phyloP scores from a whole-genome alignment of 23 tunicate species.

The Corella eumyota region DNA sequence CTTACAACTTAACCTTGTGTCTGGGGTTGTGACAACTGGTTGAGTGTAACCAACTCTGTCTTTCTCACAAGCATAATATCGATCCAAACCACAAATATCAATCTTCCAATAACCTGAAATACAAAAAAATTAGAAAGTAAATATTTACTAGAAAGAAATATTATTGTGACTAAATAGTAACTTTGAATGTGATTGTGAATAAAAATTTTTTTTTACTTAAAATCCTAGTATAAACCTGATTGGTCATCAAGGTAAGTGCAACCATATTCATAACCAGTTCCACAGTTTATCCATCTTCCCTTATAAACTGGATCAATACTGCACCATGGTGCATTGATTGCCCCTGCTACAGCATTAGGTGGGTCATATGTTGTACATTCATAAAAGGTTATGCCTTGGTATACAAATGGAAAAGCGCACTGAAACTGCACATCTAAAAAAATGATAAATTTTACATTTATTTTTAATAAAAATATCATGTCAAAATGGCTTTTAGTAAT shows the following conservation, averaged over 20 bases:
- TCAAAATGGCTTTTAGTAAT: too few species aligned
- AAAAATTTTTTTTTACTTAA: not conserved
- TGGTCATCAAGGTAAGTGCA: constrained; percentile 56
- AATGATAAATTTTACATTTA: not conserved
- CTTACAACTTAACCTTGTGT: constrained; percentile 26
- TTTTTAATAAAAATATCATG: too few species aligned
- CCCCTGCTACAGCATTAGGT: too few species aligned
- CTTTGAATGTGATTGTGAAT: too few species aligned
- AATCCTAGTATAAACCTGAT: constrained; percentile 14
- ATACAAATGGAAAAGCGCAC: constrained; percentile 71
- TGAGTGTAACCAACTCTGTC: constrained; percentile 66
- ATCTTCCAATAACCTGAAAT: constrained; percentile 57
- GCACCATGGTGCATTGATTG: constrained; percentile 53
- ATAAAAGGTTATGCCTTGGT: constrained; percentile 46
- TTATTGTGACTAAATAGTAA: not conserved
- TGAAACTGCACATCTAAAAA: constrained; percentile 41
- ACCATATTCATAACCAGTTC: constrained; percentile 37
- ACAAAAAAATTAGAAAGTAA: constrained; percentile 3
- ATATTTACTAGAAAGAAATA: not conserved
- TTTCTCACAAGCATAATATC: constrained; percentile 73
- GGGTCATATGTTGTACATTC: constrained; percentile 64
- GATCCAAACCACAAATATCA: constrained; percentile 37
- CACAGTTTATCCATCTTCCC: constrained; percentile 52
- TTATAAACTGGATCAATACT: constrained; percentile 43
- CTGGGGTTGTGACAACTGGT: constrained; percentile 54